A percentile compares a stretch with the other conserved stretches of the same genome.
Conservation (phyloP, 2,113 vertebrate species). For the Hemicordylus capensis region DNA sequence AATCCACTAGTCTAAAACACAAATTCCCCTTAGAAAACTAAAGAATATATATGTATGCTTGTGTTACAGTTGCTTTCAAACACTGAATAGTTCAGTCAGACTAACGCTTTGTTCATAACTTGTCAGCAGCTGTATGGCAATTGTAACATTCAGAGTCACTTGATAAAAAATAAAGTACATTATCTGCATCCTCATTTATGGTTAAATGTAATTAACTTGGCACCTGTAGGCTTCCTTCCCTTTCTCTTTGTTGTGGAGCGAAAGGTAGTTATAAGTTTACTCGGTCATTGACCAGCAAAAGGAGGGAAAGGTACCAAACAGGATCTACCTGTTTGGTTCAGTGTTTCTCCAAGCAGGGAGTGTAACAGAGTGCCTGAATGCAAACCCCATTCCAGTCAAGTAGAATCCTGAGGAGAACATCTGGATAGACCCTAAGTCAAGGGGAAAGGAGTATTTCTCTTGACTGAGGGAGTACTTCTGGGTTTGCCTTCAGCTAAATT, state of each 20-base stretch:
- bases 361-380: background rate
- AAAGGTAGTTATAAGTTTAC: too few species aligned
- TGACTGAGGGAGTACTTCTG: too few species aligned
- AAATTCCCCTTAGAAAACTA: background rate
- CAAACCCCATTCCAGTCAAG: background rate
- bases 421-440: background rate
- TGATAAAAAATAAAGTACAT: background rate
- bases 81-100: background rate
- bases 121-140: background rate
- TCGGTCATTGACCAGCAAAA: too few species aligned
- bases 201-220: background rate
- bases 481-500: background rate
- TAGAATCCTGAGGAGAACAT: background rate
- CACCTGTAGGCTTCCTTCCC: background rate
- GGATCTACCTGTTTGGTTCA: background rate
- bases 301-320: too few species aligned
- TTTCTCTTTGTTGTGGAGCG: background rate
- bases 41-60: too few species aligned
- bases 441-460: background rate
- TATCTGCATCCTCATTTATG: background rate
- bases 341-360: background rate
- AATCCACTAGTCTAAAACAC: background rate
- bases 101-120: background rate
- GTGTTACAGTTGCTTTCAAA: background rate
- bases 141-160: background rate